Base-by-base conservation (phyloP, 2,113 vertebrate species). In the Monopterus albus region DNA sequence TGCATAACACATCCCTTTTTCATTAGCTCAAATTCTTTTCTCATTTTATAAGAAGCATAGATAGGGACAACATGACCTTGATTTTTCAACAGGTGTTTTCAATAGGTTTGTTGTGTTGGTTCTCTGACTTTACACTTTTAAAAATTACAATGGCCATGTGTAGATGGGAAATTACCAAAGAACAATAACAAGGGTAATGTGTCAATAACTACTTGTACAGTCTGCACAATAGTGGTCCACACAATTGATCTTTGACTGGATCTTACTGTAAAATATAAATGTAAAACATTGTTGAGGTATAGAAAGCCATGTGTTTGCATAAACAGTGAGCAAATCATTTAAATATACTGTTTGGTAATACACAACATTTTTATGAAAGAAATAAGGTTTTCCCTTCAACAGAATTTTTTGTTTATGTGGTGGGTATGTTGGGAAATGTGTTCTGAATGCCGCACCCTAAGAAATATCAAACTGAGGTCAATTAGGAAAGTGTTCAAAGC, bases 401-500 rank as follows among this genome's bases (percentile, higher is more conserved):
- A 78, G 40, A 72, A 46, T 63, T 38, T 35, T 75, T 17, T 60
- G 58, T 80, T 71, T 64, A 72, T 65, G 38, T 20, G 21, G 17
- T 64, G 21, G 23, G 29, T 38, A 55, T 71, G 55, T 52, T 71
- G 40, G 58, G 35, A 72, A 82, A 59, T 57, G 23, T 45, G 61
- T 26, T 70, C 47, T 67, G 36, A 49, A 62, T 40, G 53, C 65
- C 21, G 62, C 83, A 74, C 72, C 71, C 68, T 39, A 55, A 80
- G 31, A 79, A 56, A 81, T 68, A 84, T 83, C 51, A 84, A 81
- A 52, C 23, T 60, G 42, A 60, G 11, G 57, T 82, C 75, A 82
- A 58, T 80, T 84, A 82, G 51, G 52, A 25, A 67, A 68, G 49
- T 69, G 67, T 79, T 79, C 56, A 61, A 68, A 75, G 49, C 23